Evolutionary conservation across 2,888 invertebrate species (phyloP).

Genomic region (Micoletzkya japonica): DNA sequence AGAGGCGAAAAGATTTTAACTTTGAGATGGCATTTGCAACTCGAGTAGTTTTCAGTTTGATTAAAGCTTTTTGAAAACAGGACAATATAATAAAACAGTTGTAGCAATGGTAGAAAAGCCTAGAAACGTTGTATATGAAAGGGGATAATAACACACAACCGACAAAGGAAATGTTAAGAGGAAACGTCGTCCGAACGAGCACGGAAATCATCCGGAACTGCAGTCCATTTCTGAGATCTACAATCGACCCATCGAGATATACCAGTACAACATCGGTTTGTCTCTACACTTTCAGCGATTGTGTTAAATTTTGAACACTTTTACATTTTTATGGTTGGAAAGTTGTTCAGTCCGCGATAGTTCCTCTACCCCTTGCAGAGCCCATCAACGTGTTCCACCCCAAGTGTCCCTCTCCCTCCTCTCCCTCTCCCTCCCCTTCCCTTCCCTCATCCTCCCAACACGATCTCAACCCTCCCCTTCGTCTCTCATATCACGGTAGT

Average conservation of each 20-base stretch:
- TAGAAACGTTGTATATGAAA: too few relatives aligned
- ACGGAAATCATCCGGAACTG: conserved; percentile 88
- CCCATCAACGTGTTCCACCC: conserved; percentile 84
- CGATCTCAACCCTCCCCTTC: conserved; percentile 71
- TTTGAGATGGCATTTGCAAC: too few relatives aligned
- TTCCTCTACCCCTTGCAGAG: conserved; percentile 33
- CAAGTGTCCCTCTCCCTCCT: conserved; percentile 64
- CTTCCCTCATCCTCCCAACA: not conserved
- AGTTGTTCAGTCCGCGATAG: not conserved
- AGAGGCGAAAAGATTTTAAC: too few relatives aligned
- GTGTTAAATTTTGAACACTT: too few relatives aligned
- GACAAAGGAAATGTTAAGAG: conserved; percentile 68
- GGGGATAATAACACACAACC: too few relatives aligned
- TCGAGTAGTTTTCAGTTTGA: too few relatives aligned
- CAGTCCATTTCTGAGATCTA: conserved; percentile 88
- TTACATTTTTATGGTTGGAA: too few relatives aligned
- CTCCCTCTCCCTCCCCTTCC: conserved; percentile 64
- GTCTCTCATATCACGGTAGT: conserved; percentile 83
- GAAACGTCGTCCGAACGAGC: conserved; percentile 78
- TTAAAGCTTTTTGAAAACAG: too few relatives aligned
- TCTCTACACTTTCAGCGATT: too few relatives aligned
- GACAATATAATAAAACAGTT: too few relatives aligned
- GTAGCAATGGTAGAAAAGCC: too few relatives aligned
- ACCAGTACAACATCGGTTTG: conserved; percentile 77
- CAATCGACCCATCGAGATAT: conserved; percentile 83